Percentiles rank a stretch among this genome's conserved stretches.
Evolutionary conservation across 2,888 invertebrate species (phyloP).

Genomic region (Hypolimnas misippus): DNA sequence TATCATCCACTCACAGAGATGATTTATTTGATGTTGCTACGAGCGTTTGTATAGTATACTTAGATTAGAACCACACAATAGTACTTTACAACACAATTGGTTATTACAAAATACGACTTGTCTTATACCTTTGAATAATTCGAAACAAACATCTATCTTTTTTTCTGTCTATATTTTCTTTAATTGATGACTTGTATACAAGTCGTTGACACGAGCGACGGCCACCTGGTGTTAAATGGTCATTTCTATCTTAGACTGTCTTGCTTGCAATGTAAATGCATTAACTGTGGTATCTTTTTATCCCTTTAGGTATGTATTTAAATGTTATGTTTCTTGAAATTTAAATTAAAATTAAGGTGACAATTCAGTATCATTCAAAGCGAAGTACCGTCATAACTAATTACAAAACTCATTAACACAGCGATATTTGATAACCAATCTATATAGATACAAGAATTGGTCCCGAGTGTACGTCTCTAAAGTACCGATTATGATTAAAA

Average conservation of each 20-base stretch:
- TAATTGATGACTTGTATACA: not conserved
- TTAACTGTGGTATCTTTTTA: not conserved
- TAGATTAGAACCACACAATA: conserved; percentile 29
- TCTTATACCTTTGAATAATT: not conserved
- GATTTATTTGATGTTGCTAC: conserved; percentile 60
- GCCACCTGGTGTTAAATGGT: not conserved
- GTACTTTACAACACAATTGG: conserved; percentile 11
- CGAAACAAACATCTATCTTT: not conserved
- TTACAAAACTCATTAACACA: conserved; percentile 33
- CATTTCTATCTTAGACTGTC: not conserved
- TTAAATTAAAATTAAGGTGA: no score
- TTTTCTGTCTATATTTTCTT: not conserved
- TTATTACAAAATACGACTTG: conserved; percentile 3
- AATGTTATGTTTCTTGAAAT: no score
- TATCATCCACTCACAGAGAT: conserved; percentile 60
- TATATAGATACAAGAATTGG: conserved; percentile 33
- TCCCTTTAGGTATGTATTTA: no score
- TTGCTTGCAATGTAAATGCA: not conserved
- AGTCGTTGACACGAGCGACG: not conserved
- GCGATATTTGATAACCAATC: conserved; percentile 30
- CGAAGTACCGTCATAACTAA: conserved; percentile 19
- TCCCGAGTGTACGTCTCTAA: conserved; percentile 43
- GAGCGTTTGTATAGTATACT: conserved; percentile 24
- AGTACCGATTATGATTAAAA: conserved; percentile 79
- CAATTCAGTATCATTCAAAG: not conserved